phyloP scores from a whole-genome alignment of 1,140 invertebrate genomes.

The Sitobion miscanthi region DNA sequence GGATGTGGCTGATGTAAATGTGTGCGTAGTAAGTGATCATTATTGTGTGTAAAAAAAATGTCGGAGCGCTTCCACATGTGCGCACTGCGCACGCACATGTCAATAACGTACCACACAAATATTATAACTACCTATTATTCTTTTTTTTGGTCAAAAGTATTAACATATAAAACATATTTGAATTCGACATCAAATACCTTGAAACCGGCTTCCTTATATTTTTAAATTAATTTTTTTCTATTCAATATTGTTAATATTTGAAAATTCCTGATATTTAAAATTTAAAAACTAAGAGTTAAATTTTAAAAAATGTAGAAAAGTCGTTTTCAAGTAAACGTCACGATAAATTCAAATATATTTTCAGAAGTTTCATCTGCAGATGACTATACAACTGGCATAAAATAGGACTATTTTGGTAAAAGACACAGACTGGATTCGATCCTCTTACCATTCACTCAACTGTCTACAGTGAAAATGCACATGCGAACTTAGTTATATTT shows the following conservation, averaged over 20 bases:
- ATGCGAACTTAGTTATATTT: no score
- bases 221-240: background rate
- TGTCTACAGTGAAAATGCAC: no score
- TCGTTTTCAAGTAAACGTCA: background rate
- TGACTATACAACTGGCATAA: background rate
- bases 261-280: no score
- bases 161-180: background rate
- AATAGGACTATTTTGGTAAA: background rate
- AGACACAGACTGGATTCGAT: background rate
- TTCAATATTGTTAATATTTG: no score
- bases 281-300: no score
- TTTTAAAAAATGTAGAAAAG: background rate
- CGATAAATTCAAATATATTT: background rate
- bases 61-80: no score
- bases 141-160: background rate
- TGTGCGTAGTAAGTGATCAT: background rate
- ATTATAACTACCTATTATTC: background rate
- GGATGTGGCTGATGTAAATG: background rate
- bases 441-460: background rate
- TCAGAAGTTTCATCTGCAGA: background rate
- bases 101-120: background rate
- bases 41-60: background rate
- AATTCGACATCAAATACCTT: background rate
- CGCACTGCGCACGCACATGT: no score
- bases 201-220: background rate